Evolutionary conservation across 2,888 invertebrate species (phyloP), one percentile per base, ranked within the genome.

Genomic region (Euzetes globulus): DNA sequence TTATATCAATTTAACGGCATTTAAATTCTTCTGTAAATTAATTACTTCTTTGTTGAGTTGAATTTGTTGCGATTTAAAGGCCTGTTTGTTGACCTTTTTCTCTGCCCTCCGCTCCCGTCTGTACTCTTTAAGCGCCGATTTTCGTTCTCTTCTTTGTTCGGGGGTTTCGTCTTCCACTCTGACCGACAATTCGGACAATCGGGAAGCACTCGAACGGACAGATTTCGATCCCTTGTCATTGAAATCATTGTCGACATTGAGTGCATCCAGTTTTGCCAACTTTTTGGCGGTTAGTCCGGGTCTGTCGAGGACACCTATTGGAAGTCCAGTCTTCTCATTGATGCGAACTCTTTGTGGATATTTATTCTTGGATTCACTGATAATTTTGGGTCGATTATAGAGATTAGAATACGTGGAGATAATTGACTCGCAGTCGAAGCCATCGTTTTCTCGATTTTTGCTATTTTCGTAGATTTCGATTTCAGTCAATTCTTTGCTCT

Each of bases 381-480:
- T 94, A 27, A 93, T 80, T 82, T 91, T 92, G 0, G 97, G 97
- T 84, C 92, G 92, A 84, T 97, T 96, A 82, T 93, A 94, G 72
- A 91, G 85, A 81, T 90, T 96, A 9, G 94, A 94, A 82, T 92
- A 92, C 0, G 92, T 94, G 25, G 91, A 91, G 6, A 95, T 84
- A 78, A 95, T 90, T 74, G 91, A 91, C 84, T 95, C 91, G 80
- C 95, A 95, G 84, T 96, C 95, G 91, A 91, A 94, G 82, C 88
- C 89, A 77, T 88, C 80, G 75, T 76, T 81, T 79, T 52, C 52
- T 11, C 65, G 33, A 5, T 73, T 75, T 29, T 71, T 58, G n/a
- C 68, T 75, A n/a, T 71, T 72, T 22, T 76, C 70, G 6, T 71
- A 71, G 45, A 75, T 71, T 41, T 73, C 75, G 5, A 76, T 60